Percentiles rank a stretch among this genome's conserved stretches.
Conservation (phyloP, 2,797 vertebrate species). For the Pangasius krempfi region DNA sequence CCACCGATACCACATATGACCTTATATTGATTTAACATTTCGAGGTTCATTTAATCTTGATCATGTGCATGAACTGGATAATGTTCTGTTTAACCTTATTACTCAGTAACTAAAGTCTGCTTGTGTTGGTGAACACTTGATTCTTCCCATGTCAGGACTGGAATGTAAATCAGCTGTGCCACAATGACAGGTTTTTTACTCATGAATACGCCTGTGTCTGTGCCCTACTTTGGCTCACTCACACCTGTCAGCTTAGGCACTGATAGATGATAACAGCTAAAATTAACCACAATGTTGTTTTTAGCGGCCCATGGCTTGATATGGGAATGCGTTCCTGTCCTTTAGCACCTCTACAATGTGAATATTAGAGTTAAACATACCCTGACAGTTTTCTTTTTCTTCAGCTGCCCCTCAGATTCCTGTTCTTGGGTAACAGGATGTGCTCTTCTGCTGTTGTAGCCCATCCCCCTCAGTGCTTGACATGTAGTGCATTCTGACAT, state of each 20-base stretch:
- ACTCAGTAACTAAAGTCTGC: conserved; percentile 12
- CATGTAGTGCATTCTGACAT: neutral
- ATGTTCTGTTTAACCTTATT: conserved; percentile 5
- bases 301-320: conserved; percentile 16
- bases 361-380: conserved; percentile 13
- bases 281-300: conserved; percentile 39
- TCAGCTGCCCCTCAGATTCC: neutral
- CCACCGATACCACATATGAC: conserved; percentile 25
- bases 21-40: conserved; percentile 46
- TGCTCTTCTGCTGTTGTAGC: neutral
- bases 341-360: conserved; percentile 13
- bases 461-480: neutral
- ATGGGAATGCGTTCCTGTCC: conserved; percentile 26
- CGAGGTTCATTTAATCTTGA: conserved; percentile 19
- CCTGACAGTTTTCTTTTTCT: neutral
- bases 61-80: conserved; percentile 28
- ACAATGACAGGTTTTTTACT: conserved; percentile 40
- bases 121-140: conserved; percentile 23
- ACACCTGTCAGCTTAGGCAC: conserved; percentile 27
- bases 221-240: conserved; percentile 33
- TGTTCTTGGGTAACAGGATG: neutral
- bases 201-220: conserved; percentile 27
- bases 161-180: conserved; percentile 33
- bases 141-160: conserved; percentile 27
- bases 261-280: conserved; percentile 39